Evolutionary conservation across 1,140 invertebrate genomes (phyloP).

Genomic region (Heliconius nattereri): DNA sequence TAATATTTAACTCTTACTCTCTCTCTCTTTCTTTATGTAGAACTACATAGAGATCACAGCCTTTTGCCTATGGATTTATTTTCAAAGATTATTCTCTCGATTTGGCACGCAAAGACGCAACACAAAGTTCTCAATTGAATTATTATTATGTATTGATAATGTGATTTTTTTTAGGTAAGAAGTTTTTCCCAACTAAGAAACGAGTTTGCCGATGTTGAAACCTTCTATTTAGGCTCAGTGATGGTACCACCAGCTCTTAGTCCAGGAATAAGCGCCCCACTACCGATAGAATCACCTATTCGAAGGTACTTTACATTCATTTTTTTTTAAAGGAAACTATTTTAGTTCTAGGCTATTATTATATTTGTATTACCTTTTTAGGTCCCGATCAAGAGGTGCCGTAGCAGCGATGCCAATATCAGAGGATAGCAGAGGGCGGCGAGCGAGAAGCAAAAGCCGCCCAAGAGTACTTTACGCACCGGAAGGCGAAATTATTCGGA

Average conservation of each 20-base stretch:
- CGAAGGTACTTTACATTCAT: conserved; percentile 55
- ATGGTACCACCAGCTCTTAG: conserved; percentile 70
- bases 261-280: conserved; percentile 65
- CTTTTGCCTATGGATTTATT: no score
- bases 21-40: no score
- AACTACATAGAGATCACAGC: no score
- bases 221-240: conserved; percentile 91
- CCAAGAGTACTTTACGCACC: conserved; percentile 89
- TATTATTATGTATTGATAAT: not conserved
- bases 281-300: conserved; percentile 73
- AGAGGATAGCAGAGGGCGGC: conserved; percentile 78
- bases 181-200: conserved; percentile 95
- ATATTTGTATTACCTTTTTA: conserved; percentile 40
- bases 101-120: not conserved
- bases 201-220: conserved; percentile 94
- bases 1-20: no score
- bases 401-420: conserved; percentile 60
- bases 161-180: conserved; percentile 84
- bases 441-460: conserved; percentile 90
- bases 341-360: no score
- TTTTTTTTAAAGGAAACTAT: not conserved
- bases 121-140: no score
- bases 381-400: conserved; percentile 86
- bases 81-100: no score
- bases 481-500: conserved; percentile 88